phyloP scores from a whole-genome alignment of 2,888 invertebrate species.

The Agonopterix alstromeriana region DNA sequence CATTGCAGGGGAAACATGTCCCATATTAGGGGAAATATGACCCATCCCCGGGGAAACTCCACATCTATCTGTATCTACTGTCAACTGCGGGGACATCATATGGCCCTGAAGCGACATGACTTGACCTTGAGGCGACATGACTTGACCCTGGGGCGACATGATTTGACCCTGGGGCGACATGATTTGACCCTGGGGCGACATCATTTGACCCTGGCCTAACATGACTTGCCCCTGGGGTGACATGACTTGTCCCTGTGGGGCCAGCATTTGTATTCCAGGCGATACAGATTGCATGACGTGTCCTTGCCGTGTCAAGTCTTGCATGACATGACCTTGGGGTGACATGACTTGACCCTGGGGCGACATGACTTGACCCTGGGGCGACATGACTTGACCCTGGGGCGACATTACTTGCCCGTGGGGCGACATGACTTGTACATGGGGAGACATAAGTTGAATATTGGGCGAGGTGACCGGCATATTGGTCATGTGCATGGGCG shows the following conservation, averaged over 20 bases:
- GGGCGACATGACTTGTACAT: constrained; percentile 5
- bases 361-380: constrained; percentile 3
- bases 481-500: constrained; percentile 3
- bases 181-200: constrained; percentile 3
- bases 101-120: constrained; percentile 3
- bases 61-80: constrained; percentile 9
- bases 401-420: constrained; percentile 4
- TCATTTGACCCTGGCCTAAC: constrained; percentile 1
- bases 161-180: neutral
- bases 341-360: constrained; percentile 4
- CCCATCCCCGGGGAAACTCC: constrained; percentile 23
- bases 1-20: no score
- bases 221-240: constrained; percentile 13
- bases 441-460: constrained; percentile 8
- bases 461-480: constrained; percentile 10
- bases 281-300: constrained; percentile 8
- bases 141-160: constrained; percentile 4
- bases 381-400: constrained; percentile 2
- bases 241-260: constrained; percentile 11
- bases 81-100: constrained; percentile 7
- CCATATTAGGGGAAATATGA: constrained; percentile 24
- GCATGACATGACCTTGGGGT: constrained; percentile 4
- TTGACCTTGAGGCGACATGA: constrained; percentile 2
- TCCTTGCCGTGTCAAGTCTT: constrained; percentile 1
- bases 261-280: neutral